Conservation (phyloP, 2,113 vertebrate genomes). For the Nibea coibor region DNA sequence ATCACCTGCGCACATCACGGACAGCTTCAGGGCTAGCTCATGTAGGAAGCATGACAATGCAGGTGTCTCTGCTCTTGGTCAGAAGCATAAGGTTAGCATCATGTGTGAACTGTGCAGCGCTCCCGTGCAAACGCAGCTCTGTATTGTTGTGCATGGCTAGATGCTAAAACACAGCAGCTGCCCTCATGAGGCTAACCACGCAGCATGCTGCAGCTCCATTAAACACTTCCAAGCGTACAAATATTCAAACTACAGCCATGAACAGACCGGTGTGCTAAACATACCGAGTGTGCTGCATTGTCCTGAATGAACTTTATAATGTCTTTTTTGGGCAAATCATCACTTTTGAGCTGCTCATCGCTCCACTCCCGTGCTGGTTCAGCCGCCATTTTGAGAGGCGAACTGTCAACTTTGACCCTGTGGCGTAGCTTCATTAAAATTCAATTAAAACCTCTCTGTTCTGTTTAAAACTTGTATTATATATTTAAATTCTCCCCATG, state of each 20-base stretch:
- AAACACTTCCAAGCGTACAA: neutral
- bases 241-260: neutral
- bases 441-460: neutral
- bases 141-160: fast-evolving
- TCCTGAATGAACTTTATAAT: slow-evolving; percentile 95
- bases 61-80: neutral
- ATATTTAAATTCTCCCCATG: neutral
- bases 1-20: neutral
- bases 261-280: neutral
- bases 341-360: slow-evolving; percentile 91
- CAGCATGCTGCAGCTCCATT: slow-evolving; percentile 13
- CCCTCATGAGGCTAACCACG: neutral
- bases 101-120: neutral
- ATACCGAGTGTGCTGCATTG: slow-evolving; percentile 91
- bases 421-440: neutral
- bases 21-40: neutral
- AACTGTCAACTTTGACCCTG: slow-evolving; percentile 68
- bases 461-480: neutral
- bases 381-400: slow-evolving; percentile 82
- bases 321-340: slow-evolving; percentile 93
- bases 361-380: slow-evolving; percentile 89
- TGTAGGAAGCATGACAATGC: neutral
- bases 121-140: fast-evolving
- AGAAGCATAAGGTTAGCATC: too few relatives aligned
- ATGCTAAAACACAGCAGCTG: neutral